A percentile compares a stretch with the other conserved stretches of the same genome.
phyloP scores from a whole-genome alignment of 2,113 vertebrate genomes.

The Phoenicopterus ruber region DNA sequence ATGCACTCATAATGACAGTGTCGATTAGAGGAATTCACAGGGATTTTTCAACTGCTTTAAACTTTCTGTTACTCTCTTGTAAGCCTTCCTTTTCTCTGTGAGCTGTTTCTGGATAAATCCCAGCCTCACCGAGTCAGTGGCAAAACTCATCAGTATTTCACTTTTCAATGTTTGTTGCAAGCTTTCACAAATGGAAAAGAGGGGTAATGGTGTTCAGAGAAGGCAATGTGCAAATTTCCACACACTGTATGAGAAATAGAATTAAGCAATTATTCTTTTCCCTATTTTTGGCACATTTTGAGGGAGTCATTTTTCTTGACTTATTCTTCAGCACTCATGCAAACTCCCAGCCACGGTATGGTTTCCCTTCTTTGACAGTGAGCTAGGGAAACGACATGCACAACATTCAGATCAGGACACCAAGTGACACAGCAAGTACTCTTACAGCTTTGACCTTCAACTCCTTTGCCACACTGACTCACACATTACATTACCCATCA shows the following conservation, averaged over 20 bases:
- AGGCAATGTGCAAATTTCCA: not conserved
- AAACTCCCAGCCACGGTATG: not conserved
- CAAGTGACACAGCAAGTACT: not conserved
- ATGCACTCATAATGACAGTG: not conserved
- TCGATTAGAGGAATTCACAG: not conserved
- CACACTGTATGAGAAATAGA: not conserved
- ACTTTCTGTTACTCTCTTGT: not conserved
- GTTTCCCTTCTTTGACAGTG: constrained; percentile 8
- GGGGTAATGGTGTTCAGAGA: not conserved
- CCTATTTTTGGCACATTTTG: not conserved
- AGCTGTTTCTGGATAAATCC: not conserved
- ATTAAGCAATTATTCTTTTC: not conserved
- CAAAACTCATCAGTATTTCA: not conserved
- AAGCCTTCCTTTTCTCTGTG: not conserved
- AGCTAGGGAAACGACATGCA: constrained; percentile 3
- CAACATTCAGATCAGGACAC: constrained; percentile 15
- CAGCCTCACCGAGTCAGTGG: not conserved
- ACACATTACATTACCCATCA: constrained; percentile 47
- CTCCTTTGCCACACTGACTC: constrained; percentile 16
- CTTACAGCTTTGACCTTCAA: constrained; percentile 15
- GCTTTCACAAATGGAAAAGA: not conserved
- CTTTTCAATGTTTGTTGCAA: not conserved
- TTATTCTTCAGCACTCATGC: not conserved
- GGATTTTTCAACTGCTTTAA: not conserved
- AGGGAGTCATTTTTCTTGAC: not conserved